Percentiles rank a stretch among this genome's conserved stretches.
Conservation (phyloP, 2,797 vertebrate species). For the Oryzias sinensis region DNA sequence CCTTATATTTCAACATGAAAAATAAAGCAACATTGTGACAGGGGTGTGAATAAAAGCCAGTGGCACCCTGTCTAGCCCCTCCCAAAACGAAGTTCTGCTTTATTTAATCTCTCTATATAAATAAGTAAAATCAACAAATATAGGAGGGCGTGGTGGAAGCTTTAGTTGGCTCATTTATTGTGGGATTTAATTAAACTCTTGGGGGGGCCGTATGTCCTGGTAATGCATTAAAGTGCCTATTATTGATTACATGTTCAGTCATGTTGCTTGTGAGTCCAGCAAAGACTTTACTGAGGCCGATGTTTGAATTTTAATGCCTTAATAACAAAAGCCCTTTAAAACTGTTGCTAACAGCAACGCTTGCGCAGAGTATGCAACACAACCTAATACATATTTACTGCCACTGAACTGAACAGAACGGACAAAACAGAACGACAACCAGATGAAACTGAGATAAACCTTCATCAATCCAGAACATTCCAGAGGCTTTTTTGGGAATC, state of each 20-base stretch:
- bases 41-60: conserved; percentile 42
- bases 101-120: conserved; percentile 56
- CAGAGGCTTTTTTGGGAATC: no score
- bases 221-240: conserved; percentile 5
- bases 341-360: no score
- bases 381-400: no score
- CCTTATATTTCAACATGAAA: conserved; percentile 1
- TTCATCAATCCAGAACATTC: no score
- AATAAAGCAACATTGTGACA: conserved; percentile 12
- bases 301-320: no score
- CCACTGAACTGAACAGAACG: no score
- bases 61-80: conserved; percentile 35
- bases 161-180: conserved; percentile 18
- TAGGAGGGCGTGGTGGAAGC: background rate
- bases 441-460: no score
- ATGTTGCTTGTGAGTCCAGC: background rate
- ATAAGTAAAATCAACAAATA: conserved; percentile 51
- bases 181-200: conserved; percentile 24
- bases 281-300: background rate
- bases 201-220: background rate
- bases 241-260: background rate
- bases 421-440: no score
- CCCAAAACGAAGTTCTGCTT: conserved; percentile 52
- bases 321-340: no score
- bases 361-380: no score